Conservation (phyloP, 1,140 invertebrate species). For the Trichomalopsis sarcophagae region DNA sequence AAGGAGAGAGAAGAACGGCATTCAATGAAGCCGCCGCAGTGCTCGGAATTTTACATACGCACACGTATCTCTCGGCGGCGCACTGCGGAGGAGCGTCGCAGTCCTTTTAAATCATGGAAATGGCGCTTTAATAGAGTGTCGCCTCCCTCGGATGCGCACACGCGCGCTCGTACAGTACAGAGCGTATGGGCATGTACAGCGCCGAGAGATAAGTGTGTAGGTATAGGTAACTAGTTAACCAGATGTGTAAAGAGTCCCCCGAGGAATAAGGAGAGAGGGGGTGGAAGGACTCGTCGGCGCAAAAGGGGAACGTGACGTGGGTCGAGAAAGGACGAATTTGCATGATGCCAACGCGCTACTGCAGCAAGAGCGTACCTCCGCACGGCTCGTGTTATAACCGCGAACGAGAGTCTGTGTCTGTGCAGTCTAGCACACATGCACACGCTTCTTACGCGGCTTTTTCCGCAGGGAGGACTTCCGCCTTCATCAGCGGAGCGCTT, state of each 20-base stretch:
- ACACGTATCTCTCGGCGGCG: neutral
- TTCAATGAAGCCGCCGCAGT: neutral
- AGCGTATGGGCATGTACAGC: constrained; percentile 17
- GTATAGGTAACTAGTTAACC: constrained; percentile 53
- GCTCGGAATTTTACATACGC: neutral
- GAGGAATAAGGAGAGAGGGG: constrained; percentile 8
- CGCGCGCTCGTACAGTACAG: neutral
- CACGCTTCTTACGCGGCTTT: neutral
- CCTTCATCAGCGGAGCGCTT: constrained; percentile 1
- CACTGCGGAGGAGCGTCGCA: neutral
- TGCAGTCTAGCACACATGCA: neutral
- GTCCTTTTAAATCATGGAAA: constrained; percentile 41
- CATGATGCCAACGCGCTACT: constrained; percentile 35
- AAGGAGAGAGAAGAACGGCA: neutral
- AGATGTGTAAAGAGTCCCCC: constrained; percentile 48
- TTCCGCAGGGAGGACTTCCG: neutral
- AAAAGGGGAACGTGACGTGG: constrained; percentile 49
- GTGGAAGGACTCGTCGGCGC: neutral
- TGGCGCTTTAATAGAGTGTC: constrained; percentile 36
- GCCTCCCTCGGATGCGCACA: neutral
- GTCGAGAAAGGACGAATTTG: constrained; percentile 52
- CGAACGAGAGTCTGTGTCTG: neutral
- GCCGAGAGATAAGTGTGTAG: constrained; percentile 31
- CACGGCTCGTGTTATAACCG: neutral
- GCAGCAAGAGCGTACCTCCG: neutral